Evolutionary conservation across 1,140 invertebrate genomes (phyloP), one percentile per base, ranked within the genome.

Genomic region (Drosophila kohkoa): DNA sequence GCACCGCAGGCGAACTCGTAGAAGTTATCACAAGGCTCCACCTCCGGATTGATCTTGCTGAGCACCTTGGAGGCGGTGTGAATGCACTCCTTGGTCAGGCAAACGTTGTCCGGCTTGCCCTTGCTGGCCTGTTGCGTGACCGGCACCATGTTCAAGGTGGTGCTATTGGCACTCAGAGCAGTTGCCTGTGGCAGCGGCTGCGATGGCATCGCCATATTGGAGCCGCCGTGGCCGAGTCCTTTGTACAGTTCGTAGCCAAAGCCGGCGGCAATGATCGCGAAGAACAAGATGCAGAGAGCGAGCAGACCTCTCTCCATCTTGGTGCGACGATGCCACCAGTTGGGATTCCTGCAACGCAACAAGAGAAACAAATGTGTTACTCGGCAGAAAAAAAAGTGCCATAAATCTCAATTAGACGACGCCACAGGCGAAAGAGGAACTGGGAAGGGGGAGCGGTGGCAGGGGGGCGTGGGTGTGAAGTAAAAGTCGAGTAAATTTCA

Each of bases 1-100:
- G 94, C 94, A 4, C 97, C 96, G 81, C 97, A 98, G 0, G 96
- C 94, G 77, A 97, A 98, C 72, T 88, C 81, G 90, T 98, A 99
- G 92, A 99, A 99, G 91, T 99, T 97, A 68, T 98, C 95, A 86
- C 98, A 99, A 0, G 98, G 98, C 82, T 98, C 95, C 0, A 96
- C 95, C 8, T 93, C 93, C 1, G 93, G 87, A 76, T 97, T 96
- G 94, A 97, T 96, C 79, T 96, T 96, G 13, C 94, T 92, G 0
- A 97, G 91, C 3, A 97, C 93, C 62, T 94, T 94, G 1, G 96
- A 96, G 0, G 96, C 96, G 93, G 96, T 95, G 76, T 96, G 94
- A 54, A 96, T 93, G 91, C 96, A 96, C 75, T 95, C 95, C 28
- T 95, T 92, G 1, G 93, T 93, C 30, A 94, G 92, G 79, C 96